These are phyloP conservation scores for Myotis lucifugus DNA, from an alignment of 2,113 vertebrate species.

Conservation along the genomic window DNA sequence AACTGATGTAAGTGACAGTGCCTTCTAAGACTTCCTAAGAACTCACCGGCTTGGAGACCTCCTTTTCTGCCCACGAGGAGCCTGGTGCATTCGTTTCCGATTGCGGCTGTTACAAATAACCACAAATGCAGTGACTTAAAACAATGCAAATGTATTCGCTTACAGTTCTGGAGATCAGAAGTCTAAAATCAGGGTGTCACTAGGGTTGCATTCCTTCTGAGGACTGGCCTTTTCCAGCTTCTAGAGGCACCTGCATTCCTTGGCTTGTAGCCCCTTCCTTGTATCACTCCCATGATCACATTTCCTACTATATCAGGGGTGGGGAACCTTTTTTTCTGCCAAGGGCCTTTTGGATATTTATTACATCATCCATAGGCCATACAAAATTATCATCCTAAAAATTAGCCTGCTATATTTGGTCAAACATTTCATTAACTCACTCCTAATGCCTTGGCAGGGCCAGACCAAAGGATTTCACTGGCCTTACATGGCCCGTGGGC, in stretches of 20 bases:
- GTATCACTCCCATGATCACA: neutral
- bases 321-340: too few species aligned
- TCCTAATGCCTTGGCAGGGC: too few species aligned
- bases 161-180: neutral
- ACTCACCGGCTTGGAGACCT: neutral
- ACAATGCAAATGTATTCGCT: neutral
- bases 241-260: neutral
- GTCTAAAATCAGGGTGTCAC: neutral
- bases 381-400: too few species aligned
- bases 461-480: too few species aligned
- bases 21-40: neutral
- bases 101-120: neutral
- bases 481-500: too few species aligned
- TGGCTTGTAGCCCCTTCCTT: neutral
- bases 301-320: neutral
- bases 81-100: neutral
- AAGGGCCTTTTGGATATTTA: too few species aligned
- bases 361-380: too few species aligned
- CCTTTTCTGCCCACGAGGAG: neutral
- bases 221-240: neutral
- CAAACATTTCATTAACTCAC: too few species aligned
- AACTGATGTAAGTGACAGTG: neutral
- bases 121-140: neutral
- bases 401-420: too few species aligned
- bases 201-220: neutral